Base-by-base conservation (phyloP, 2,113 vertebrate species). In the Ptilorrhoa leucosticta region DNA sequence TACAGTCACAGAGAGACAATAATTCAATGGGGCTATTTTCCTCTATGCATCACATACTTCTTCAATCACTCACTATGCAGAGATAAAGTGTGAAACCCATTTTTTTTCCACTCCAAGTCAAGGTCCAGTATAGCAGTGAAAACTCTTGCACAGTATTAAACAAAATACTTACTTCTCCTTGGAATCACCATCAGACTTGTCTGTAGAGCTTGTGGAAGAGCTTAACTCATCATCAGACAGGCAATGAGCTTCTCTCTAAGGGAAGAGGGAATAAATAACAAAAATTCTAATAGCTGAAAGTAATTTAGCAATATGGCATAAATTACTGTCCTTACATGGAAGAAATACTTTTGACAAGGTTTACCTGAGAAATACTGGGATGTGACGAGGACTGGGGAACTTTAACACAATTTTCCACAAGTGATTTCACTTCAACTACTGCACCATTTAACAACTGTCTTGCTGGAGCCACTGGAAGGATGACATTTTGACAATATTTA, bases 191-290 rank as follows among this genome's bases (percentile, higher is more conserved):
- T 99, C 99, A 60, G 98, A 99, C 54, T 98, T 99, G 53, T 99
- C 99, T 27, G 98, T 99, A 77, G 99, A 99, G 96, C 99, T 99
- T 90, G 99, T 98, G 73, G 99, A 99, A 72, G 99, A 99, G 95
- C 98, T 99, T 83, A 98, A 97, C 56, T 99, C 99, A 40, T 99
- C 98, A 73, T 99, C 99, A 60, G 98, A 99, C 23, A 95, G 96
- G 86, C 88, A 97, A 82, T 78, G 94, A 30, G 48, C 71, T 76
- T 65, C 76, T 72, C 31, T 94, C 98, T 98, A 93, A 60, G 45
- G 8, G n/a, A 78, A 39, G 87, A 89, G 69, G 64, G 47, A 92
- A 80, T 51, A 92, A 90, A 51, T 44, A 15, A 70, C 42, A 79
- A 63, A 72, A 84, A 56, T 45, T 63, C 42, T 39, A 66, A 54